Conservation (phyloP, 2,113 vertebrate species). For the Spilogale gracilis region DNA sequence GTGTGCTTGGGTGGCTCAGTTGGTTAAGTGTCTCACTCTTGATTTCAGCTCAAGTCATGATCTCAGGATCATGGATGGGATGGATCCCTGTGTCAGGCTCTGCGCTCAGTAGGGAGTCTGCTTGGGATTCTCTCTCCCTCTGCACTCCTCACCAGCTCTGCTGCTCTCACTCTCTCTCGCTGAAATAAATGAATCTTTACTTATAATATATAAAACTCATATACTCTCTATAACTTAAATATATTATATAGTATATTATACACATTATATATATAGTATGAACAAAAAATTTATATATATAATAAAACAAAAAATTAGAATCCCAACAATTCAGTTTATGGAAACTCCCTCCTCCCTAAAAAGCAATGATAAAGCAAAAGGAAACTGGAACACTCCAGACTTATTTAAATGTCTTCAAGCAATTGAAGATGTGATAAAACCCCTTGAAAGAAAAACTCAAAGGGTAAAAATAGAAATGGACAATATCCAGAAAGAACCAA, state of each 20-base stretch:
- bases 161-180: not conserved
- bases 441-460: not conserved
- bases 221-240: too few relatives aligned
- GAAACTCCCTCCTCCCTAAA: not conserved
- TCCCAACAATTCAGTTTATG: not conserved
- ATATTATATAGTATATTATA: too few relatives aligned
- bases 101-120: not conserved
- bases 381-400: not conserved
- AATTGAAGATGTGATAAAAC: not conserved
- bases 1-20: not conserved
- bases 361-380: not conserved
- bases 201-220: too few relatives aligned
- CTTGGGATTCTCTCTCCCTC: not conserved
- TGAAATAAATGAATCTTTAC: not conserved
- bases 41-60: not conserved
- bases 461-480: conserved; percentile 12
- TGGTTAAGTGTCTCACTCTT: not conserved
- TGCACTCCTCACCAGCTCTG: not conserved
- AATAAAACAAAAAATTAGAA: not conserved
- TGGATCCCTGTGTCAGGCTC: not conserved
- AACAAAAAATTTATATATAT: not conserved
- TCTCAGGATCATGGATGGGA: not conserved
- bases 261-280: too few relatives aligned
- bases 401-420: not conserved
- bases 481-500: not conserved